Evolutionary conservation across 2,113 vertebrate genomes (phyloP).

Genomic region (Aleadryas rufinucha): DNA sequence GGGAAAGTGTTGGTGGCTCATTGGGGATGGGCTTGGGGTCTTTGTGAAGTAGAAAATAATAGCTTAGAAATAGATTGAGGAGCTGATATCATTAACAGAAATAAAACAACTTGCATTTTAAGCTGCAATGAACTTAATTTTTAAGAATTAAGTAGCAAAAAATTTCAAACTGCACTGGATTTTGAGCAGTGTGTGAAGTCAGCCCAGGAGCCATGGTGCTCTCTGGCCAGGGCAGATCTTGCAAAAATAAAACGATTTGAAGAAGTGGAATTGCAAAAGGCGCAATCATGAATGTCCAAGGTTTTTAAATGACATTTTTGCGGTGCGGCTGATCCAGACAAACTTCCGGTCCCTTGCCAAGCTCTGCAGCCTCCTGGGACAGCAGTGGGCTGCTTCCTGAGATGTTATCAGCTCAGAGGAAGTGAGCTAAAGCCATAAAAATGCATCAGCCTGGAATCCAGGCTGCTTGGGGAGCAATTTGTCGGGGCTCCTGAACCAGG

Average conservation of each 20-base stretch:
- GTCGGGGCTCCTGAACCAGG: neutral
- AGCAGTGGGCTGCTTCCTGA: neutral
- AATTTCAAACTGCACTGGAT: too few relatives aligned
- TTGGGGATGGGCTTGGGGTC: neutral
- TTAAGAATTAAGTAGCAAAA: neutral
- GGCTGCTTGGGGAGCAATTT: neutral
- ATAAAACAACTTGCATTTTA: neutral
- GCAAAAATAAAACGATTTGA: neutral
- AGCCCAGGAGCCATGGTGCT: neutral
- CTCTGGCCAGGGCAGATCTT: neutral
- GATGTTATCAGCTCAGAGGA: slow-evolving; percentile 35
- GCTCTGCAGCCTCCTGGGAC: neutral
- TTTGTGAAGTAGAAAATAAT: neutral
- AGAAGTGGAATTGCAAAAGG: neutral
- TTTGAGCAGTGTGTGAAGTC: neutral
- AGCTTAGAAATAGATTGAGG: neutral
- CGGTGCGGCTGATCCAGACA: neutral
- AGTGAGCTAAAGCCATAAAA: slow-evolving; percentile 45
- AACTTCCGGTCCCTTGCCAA: neutral
- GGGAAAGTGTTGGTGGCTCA: neutral
- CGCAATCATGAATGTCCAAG: fast-evolving
- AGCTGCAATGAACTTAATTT: too few relatives aligned
- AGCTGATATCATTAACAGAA: neutral
- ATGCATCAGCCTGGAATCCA: neutral
- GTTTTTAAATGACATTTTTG: neutral